Evolutionary conservation across 37 sponge, comb jelly and placozoan genomes (phyloP).

Genomic region (Tethya wilhelma): DNA sequence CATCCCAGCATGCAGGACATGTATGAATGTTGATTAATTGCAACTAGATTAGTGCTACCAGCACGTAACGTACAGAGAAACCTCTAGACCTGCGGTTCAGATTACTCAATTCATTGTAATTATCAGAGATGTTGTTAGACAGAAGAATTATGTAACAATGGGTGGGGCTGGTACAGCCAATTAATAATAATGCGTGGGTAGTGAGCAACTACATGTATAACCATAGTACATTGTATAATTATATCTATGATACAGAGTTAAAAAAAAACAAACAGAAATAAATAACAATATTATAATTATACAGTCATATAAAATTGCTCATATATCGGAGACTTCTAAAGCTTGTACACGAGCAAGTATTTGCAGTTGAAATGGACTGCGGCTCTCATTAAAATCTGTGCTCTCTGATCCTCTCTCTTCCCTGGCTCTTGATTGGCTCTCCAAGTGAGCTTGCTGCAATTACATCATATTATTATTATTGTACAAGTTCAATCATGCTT

Average conservation of each 20-base stretch:
- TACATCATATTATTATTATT: background rate
- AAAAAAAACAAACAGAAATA: background rate
- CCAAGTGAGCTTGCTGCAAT: slow-evolving; percentile 48
- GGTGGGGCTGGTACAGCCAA: background rate
- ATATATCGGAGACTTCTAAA: slow-evolving; percentile 65
- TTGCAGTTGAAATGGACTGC: slow-evolving; percentile 83
- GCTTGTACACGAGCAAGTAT: slow-evolving; percentile 85
- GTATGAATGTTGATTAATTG: no score
- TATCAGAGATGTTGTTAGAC: no score
- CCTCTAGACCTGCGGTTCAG: no score
- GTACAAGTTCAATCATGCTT: background rate
- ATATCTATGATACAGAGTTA: background rate
- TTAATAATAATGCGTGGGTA: background rate
- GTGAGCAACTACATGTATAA: no score
- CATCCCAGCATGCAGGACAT: no score
- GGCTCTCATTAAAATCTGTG: slow-evolving; percentile 80
- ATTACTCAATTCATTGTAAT: no score
- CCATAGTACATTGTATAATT: no score
- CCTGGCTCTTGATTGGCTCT: slow-evolving; percentile 37
- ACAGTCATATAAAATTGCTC: background rate
- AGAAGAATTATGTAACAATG: no score
- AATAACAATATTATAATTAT: slow-evolving; percentile 11
- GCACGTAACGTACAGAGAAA: no score
- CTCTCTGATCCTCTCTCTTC: slow-evolving; percentile 62
- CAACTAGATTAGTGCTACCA: no score